Conservation (phyloP, 2,888 invertebrate species). For the Erebia ligea region DNA sequence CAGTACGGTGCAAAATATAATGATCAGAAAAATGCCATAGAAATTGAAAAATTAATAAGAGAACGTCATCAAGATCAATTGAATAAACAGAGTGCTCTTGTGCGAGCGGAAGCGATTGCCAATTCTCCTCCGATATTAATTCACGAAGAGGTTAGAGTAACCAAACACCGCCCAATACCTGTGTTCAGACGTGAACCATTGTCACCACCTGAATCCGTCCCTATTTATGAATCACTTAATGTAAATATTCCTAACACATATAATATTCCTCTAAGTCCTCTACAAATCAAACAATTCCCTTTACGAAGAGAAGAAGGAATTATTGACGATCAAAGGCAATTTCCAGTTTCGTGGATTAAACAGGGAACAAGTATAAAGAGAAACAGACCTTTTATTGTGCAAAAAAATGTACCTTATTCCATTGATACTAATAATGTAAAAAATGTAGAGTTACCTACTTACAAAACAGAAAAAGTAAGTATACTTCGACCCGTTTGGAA, state of each 20-base stretch:
- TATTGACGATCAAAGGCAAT: constrained; percentile 47
- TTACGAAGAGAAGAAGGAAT: constrained; percentile 51
- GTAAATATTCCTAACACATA: constrained; percentile 52
- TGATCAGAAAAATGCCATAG: constrained; percentile 52
- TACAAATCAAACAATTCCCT: constrained; percentile 51
- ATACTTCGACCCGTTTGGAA: constrained; percentile 62
- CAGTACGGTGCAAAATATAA: constrained; percentile 60
- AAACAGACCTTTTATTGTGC: constrained; percentile 53
- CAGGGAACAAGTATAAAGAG: constrained; percentile 47
- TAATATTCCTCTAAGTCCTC: constrained; percentile 51
- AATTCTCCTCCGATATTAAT: constrained; percentile 51
- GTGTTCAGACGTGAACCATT: constrained; percentile 49
- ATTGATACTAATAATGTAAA: constrained; percentile 49
- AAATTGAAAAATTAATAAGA: constrained; percentile 54
- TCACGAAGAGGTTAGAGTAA: constrained; percentile 51
- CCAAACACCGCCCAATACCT: constrained; percentile 45
- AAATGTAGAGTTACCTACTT: constrained; percentile 47
- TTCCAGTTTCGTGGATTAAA: constrained; percentile 47
- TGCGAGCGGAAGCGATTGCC: constrained; percentile 54
- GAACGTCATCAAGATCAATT: constrained; percentile 45
- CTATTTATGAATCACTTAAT: constrained; percentile 53
- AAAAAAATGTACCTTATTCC: constrained; percentile 47
- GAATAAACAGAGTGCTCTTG: constrained; percentile 55
- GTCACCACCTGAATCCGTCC: constrained; percentile 50
- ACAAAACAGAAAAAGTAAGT: constrained; percentile 51